Evolutionary conservation across 2,113 vertebrate species (phyloP).

Genomic region (Vanacampus margaritifer): DNA sequence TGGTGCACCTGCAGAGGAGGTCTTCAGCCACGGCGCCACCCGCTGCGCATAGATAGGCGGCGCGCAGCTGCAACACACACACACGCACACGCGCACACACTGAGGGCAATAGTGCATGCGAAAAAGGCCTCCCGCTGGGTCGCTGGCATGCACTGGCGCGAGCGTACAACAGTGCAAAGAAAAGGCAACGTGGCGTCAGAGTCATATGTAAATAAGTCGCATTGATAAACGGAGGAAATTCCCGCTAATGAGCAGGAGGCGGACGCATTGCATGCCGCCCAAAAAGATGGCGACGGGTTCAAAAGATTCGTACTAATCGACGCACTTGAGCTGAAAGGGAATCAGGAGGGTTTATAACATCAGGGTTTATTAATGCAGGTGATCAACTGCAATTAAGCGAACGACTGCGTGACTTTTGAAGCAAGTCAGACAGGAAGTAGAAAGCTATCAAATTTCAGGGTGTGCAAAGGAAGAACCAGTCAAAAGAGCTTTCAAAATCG

Average conservation of each 20-base stretch:
- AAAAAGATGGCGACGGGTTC: slow-evolving; percentile 54
- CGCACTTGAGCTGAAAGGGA: slow-evolving; percentile 49
- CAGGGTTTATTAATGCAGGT: background rate
- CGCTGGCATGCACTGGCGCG: slow-evolving; percentile 31
- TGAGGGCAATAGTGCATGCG: slow-evolving; percentile 12
- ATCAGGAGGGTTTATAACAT: slow-evolving; percentile 51
- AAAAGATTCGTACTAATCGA: slow-evolving; percentile 5
- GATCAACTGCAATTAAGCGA: background rate
- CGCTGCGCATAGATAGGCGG: slow-evolving; percentile 50
- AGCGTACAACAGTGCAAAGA: slow-evolving; percentile 18
- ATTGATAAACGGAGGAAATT: slow-evolving; percentile 68
- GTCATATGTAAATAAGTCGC: slow-evolving; percentile 67
- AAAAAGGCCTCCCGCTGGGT: slow-evolving; percentile 52
- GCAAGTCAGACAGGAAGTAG: background rate
- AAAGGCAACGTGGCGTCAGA: slow-evolving; percentile 44
- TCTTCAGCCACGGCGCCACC: slow-evolving; percentile 56
- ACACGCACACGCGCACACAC: slow-evolving; percentile 16
- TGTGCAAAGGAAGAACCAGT: background rate
- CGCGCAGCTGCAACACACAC: slow-evolving; percentile 4
- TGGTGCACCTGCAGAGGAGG: slow-evolving; percentile 71
- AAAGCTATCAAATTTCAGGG: background rate
- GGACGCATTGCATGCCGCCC: slow-evolving; percentile 44
- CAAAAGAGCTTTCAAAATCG: background rate
- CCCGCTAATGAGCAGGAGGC: slow-evolving; percentile 68
- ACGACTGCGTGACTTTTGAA: background rate